Percentiles rank a stretch among this genome's conserved stretches.
phyloP scores from a whole-genome alignment of 1,140 invertebrate genomes.

The Samia ricini region DNA sequence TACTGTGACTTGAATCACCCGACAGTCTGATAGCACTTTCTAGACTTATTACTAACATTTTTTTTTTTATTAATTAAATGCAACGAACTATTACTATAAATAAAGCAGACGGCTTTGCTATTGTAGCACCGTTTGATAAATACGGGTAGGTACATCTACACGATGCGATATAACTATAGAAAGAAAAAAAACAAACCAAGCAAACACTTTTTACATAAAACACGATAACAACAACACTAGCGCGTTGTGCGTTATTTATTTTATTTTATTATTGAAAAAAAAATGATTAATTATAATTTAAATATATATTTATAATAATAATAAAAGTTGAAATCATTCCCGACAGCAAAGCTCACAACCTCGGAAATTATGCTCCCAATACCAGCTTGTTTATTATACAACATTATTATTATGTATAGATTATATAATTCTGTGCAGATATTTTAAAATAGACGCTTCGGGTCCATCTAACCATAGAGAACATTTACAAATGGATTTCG shows the following conservation, averaged over 20 bases:
- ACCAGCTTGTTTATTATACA: constrained; percentile 71
- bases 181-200: constrained; percentile 54
- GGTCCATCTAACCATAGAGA: background rate
- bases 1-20: constrained; percentile 45
- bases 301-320: constrained; percentile 43
- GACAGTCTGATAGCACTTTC: constrained; percentile 33
- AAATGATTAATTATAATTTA: constrained; percentile 59
- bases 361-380: constrained; percentile 76
- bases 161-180: constrained; percentile 64
- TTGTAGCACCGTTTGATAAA: constrained; percentile 53
- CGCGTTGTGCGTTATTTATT: constrained; percentile 69
- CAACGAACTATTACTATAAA: constrained; percentile 49
- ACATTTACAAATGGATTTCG: background rate
- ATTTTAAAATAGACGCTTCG: constrained; percentile 22
- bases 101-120: constrained; percentile 52
- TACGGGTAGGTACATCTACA: constrained; percentile 59
- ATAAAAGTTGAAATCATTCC: constrained; percentile 69
- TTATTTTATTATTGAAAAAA: constrained; percentile 18
- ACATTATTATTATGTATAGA: constrained; percentile 39
- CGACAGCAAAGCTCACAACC: constrained; percentile 74
- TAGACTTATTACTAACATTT: constrained; percentile 66
- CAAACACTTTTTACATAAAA: constrained; percentile 66
- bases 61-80: constrained; percentile 62
- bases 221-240: constrained; percentile 67
- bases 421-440: constrained; percentile 36